Conservation (phyloP, 2,888 invertebrate species). For the Drosophila cognata region DNA sequence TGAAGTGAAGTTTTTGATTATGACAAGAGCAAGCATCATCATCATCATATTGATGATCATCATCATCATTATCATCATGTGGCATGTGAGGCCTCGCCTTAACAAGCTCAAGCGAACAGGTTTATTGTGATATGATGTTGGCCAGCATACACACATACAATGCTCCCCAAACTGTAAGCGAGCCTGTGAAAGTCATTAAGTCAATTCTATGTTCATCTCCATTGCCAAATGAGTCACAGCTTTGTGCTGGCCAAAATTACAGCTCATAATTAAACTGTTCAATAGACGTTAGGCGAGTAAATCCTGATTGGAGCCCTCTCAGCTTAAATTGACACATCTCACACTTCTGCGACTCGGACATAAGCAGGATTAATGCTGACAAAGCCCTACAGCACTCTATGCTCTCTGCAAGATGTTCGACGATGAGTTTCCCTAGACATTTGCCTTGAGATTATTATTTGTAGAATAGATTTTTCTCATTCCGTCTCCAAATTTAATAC, state of each 20-base stretch:
- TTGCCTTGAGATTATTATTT: neutral
- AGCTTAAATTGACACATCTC: neutral
- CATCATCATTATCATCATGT: conserved; percentile 13
- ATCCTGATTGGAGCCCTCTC: neutral
- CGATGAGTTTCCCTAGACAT: neutral
- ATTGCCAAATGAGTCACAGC: conserved; percentile 24
- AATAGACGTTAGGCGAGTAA: conserved; percentile 14
- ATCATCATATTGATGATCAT: conserved; percentile 25
- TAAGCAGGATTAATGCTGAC: neutral
- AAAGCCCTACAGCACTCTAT: neutral
- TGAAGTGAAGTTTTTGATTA: conserved; percentile 66
- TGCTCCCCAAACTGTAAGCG: conserved; percentile 59
- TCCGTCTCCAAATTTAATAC: neutral
- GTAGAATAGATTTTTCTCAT: neutral
- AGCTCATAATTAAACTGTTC: conserved; percentile 29
- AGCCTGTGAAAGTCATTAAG: conserved; percentile 25
- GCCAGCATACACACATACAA: conserved; percentile 38
- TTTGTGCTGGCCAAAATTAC: conserved; percentile 9
- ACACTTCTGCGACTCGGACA: neutral
- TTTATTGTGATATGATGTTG: conserved; percentile 72
- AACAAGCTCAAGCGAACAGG: conserved; percentile 77
- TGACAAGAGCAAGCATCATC: conserved; percentile 47
- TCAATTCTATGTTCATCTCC: neutral
- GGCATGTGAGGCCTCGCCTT: conserved; percentile 62
- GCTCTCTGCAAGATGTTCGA: too few species aligned